Evolutionary conservation across 2,888 invertebrate genomes (phyloP), one percentile per base, ranked within the genome.

Genomic region (Scaptomyza caliginosa): DNA sequence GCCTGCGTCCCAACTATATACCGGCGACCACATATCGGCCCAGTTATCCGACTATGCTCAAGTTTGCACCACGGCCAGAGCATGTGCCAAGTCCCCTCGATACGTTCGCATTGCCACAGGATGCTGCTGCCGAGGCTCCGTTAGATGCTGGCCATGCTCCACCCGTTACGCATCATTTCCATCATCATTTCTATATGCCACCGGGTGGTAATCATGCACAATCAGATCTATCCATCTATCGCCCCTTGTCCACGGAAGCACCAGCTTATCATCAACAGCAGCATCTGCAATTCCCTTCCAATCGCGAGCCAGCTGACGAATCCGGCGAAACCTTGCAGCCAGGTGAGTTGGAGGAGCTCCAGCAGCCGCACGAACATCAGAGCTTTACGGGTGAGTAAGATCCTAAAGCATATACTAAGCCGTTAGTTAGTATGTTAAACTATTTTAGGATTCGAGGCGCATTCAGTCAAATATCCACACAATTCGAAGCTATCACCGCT

Each of bases 121-220:
- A 74, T 2, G 13, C 8, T 32, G 54, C 3, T n/a, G 10, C 11
- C 42, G 4, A 40, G 21, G 13, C 58, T 0, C 49, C 19, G 7
- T 55, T 24, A 10, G 50, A 32, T 4, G 26, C 51, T 17, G 52
- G 24, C 3, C 13, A 24, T 2, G 16, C 42, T 4, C 28, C 58
- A 21, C 72, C 67, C 1, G 80, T 90, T 0, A 89, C 90, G 1
- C 91, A 91, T 67, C 92, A 92, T 50, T 89, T 90, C 30, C 91
- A 92, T 71, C 92, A 92, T 73, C 92, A 92, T 66, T 92, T 90
- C 65, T 92, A 91, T 68, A 88, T 91, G 82, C 75, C 89, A 1
- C 64, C 77, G 1, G 51, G 43, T n/a, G 70, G 55, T 10, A 49
- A n/a, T 17, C 55, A 52, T 3, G 36, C 48, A 0, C 26, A 43